A percentile compares a stretch with the other conserved stretches of the same genome.
These are phyloP conservation scores for Sterna hirundo DNA, from an alignment of 2,113 vertebrate genomes.

Conservation along the genomic window DNA sequence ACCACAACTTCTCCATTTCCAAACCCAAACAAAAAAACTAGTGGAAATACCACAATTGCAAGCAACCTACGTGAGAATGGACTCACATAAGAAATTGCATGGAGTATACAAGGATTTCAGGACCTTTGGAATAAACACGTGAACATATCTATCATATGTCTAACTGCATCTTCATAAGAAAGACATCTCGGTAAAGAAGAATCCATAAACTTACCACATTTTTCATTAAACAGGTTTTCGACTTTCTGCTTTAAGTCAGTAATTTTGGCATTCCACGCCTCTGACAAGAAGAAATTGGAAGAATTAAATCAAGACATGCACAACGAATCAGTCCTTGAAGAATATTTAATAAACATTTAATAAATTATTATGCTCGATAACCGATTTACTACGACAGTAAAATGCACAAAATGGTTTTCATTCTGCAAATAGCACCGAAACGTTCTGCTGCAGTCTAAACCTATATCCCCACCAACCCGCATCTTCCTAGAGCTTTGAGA, in stretches of 20 bases:
- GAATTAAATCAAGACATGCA: neutral
- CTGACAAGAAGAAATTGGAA: constrained; percentile 57
- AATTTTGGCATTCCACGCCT: constrained; percentile 82
- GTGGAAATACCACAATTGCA: neutral
- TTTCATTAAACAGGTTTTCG: constrained; percentile 79
- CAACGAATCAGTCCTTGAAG: neutral
- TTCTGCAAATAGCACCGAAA: neutral
- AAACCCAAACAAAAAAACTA: neutral
- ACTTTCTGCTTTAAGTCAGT: constrained; percentile 79
- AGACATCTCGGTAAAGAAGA: neutral
- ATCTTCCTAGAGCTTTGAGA: neutral
- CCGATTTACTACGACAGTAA: neutral
- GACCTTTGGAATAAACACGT: neutral
- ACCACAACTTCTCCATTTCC: constrained; percentile 2
- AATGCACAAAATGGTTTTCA: neutral
- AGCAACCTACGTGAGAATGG: neutral
- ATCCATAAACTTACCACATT: constrained; percentile 75
- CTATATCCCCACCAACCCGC: neutral
- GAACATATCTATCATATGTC: neutral
- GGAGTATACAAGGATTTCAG: neutral
- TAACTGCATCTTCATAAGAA: neutral
- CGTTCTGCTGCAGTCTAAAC: neutral
- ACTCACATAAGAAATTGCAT: neutral
- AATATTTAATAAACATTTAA: neutral
- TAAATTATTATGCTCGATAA: neutral